These are phyloP conservation scores for Fregata magnificens DNA, from an alignment of 2,113 vertebrate genomes.

Conservation along the genomic window DNA sequence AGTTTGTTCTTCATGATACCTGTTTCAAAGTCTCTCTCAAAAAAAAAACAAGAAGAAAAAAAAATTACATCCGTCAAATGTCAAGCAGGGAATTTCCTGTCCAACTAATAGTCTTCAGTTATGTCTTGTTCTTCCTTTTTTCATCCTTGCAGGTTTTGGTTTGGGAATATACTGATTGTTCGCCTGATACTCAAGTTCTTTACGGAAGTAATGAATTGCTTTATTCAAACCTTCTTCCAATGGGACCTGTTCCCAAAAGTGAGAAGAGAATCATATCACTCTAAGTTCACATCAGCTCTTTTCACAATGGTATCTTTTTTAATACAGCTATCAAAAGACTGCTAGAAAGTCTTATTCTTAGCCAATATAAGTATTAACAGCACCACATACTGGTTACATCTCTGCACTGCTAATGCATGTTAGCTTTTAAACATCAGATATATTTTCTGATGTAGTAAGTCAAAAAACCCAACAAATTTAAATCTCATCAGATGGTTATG, in stretches of 20 bases:
- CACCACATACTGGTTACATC: not conserved
- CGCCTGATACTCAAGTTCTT: constrained; percentile 96
- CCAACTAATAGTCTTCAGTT: constrained; percentile 71
- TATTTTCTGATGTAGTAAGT: not conserved
- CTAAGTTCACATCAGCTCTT: not conserved
- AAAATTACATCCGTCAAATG: constrained; percentile 71
- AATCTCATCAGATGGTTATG: not conserved
- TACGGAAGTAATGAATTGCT: constrained; percentile 98
- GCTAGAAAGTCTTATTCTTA: not conserved
- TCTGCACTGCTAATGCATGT: not conserved
- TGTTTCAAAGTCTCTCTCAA: constrained; percentile 74
- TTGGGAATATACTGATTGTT: constrained; percentile 99
- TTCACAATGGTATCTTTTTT: not conserved
- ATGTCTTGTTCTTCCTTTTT: constrained; percentile 91
- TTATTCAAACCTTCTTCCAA: constrained; percentile 98
- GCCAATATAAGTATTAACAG: not conserved
- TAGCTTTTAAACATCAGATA: not conserved
- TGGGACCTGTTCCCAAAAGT: constrained; percentile 82
- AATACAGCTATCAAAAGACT: not conserved
- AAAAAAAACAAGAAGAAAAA: not conserved
- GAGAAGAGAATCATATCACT: not conserved
- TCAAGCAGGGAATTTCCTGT: constrained; percentile 35
- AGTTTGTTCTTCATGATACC: constrained; percentile 83
- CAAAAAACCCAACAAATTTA: not conserved
- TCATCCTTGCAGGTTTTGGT: constrained; percentile 95